phyloP scores from a whole-genome alignment of 2,888 invertebrate genomes.

The Phyllotreta cruciferae region DNA sequence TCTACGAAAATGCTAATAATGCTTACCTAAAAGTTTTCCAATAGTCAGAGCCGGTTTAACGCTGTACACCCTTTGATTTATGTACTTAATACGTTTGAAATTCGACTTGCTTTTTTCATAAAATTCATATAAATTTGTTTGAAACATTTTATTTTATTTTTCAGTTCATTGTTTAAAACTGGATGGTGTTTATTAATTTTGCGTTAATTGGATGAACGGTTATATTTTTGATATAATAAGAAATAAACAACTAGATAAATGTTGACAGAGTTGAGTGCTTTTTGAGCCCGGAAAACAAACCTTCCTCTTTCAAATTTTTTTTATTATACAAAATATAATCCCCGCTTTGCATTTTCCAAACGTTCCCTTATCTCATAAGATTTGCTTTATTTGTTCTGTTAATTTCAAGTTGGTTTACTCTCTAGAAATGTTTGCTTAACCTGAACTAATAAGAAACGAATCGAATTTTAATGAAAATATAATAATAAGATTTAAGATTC shows the following conservation, averaged over 20 bases:
- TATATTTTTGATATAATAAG: too few relatives aligned
- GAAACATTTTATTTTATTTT: too few relatives aligned
- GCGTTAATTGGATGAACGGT: too few relatives aligned
- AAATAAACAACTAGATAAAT: slow-evolving; percentile 14
- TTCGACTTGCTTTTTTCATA: too few relatives aligned
- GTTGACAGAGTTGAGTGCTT: slow-evolving; percentile 19
- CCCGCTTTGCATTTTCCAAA: slow-evolving; percentile 19
- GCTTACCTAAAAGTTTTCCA: background rate
- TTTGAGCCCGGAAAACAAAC: slow-evolving; percentile 3
- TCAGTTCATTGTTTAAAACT: too few relatives aligned
- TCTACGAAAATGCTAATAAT: slow-evolving; percentile 14
- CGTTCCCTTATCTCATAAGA: slow-evolving; percentile 18
- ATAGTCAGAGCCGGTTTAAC: too few relatives aligned
- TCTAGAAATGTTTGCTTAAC: slow-evolving; percentile 20
- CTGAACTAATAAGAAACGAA: slow-evolving; percentile 24
- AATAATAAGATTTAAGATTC: slow-evolving; percentile 20
- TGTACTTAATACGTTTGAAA: too few relatives aligned
- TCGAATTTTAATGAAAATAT: slow-evolving; percentile 26
- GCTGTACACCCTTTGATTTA: too few relatives aligned
- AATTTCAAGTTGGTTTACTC: slow-evolving; percentile 26
- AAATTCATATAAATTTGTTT: too few relatives aligned
- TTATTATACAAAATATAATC: slow-evolving; percentile 17
- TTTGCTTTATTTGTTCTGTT: slow-evolving; percentile 25
- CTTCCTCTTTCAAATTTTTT: slow-evolving; percentile 14
- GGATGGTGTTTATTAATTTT: too few relatives aligned